These are phyloP conservation scores for Danio albolineatus DNA, from an alignment of 2,797 vertebrate genomes.

Conservation along the genomic window DNA sequence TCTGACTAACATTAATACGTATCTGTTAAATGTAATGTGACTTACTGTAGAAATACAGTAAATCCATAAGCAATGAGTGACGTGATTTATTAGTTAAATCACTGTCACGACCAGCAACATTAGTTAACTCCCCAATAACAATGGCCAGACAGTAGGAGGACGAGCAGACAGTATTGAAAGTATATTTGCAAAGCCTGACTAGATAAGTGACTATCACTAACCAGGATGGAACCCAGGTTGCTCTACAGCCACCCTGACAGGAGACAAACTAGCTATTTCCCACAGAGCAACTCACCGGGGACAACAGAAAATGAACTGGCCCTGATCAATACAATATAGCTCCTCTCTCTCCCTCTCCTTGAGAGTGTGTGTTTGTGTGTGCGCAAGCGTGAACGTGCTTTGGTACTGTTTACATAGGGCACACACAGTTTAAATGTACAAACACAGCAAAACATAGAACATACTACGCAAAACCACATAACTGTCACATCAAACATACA, in stretches of 20 bases:
- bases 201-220: conserved; percentile 45
- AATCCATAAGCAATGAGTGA: not conserved
- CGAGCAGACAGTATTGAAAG: conserved; percentile 14
- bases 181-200: conserved; percentile 12
- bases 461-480: conserved; percentile 25
- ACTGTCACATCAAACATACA: not conserved
- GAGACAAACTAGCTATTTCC: conserved; percentile 82
- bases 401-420: conserved; percentile 6
- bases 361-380: not conserved
- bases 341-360: conserved; percentile 10
- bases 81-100: not conserved
- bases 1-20: not conserved
- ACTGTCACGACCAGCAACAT: not conserved
- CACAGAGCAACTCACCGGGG: conserved; percentile 75
- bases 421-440: not conserved
- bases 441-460: not conserved
- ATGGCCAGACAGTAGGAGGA: not conserved
- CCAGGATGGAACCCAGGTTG: conserved; percentile 57
- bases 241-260: conserved; percentile 76
- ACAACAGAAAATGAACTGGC: conserved; percentile 80
- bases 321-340: conserved; percentile 76
- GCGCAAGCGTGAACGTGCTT: conserved; percentile 1
- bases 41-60: not conserved
- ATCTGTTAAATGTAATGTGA: not conserved
- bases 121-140: not conserved